Conservation (phyloP, 2,113 vertebrate genomes). For the Harpagus bidentatus region DNA sequence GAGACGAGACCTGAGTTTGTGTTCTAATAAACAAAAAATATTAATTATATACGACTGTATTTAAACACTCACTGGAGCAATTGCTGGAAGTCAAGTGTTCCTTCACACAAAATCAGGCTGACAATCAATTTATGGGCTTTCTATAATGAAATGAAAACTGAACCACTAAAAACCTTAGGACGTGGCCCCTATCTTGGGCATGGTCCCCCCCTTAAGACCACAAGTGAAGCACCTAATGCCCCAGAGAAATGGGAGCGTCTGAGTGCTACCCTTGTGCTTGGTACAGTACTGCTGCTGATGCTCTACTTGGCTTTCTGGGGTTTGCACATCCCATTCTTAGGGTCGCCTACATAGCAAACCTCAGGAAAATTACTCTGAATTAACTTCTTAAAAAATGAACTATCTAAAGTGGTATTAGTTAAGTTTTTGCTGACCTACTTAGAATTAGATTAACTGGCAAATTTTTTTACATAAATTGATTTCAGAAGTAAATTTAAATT, state of each 20-base stretch:
- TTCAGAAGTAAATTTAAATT: background rate
- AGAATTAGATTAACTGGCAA: background rate
- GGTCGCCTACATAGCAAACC: background rate
- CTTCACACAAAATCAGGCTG: background rate
- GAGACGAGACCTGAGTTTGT: background rate
- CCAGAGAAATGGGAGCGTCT: accelerated
- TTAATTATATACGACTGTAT: background rate
- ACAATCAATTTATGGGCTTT: background rate
- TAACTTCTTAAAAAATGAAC: background rate
- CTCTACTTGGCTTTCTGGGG: background rate
- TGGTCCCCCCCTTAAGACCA: background rate
- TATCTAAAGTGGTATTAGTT: background rate
- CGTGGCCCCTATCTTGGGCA: background rate
- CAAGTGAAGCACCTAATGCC: background rate
- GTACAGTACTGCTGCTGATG: background rate
- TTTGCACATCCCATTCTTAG: background rate
- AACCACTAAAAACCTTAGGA: background rate
- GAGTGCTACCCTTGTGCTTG: background rate
- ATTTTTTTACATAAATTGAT: background rate
- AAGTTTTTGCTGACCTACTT: background rate
- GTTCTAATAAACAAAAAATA: background rate
- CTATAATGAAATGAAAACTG: background rate
- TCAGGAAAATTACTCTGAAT: background rate
- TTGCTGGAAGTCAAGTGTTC: background rate
- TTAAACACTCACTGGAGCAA: background rate